A percentile compares a stretch with the other conserved stretches of the same genome.
These are phyloP conservation scores for Anguilla megastoma DNA, from an alignment of 2,797 vertebrate genomes.

Conservation along the genomic window DNA sequence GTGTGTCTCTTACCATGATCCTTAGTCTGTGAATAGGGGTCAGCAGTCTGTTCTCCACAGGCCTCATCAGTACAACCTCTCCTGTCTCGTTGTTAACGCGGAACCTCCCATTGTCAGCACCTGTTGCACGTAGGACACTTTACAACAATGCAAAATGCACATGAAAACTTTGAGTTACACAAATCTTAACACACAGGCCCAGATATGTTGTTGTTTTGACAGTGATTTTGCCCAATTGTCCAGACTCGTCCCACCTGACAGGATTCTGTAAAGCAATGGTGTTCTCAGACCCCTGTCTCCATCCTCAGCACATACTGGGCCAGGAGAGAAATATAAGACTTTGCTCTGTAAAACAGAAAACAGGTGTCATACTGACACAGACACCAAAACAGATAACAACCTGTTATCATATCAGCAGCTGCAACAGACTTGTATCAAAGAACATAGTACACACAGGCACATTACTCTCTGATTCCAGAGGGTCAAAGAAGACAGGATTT, in stretches of 20 bases:
- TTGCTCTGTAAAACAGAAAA: constrained; percentile 58
- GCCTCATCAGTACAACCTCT: constrained; percentile 59
- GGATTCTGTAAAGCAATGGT: constrained; percentile 74
- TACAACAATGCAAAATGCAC: neutral
- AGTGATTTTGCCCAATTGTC: neutral
- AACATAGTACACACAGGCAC: neutral
- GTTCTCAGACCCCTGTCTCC: constrained; percentile 73
- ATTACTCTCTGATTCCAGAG: neutral
- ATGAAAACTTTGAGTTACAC: neutral
- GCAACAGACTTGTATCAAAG: neutral
- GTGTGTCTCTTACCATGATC: constrained; percentile 68
- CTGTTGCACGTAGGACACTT: constrained; percentile 45
- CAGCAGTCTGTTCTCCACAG: constrained; percentile 57
- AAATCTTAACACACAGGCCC: neutral
- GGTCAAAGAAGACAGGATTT: neutral
- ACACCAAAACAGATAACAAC: neutral
- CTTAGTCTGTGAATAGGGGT: constrained; percentile 65
- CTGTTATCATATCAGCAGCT: neutral
- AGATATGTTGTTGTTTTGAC: neutral
- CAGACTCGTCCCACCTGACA: constrained; percentile 67
- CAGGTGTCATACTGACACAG: neutral
- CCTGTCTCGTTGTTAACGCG: constrained; percentile 68
- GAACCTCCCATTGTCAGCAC: constrained; percentile 66
- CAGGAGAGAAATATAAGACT: constrained; percentile 69
- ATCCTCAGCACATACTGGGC: constrained; percentile 71